phyloP scores from a whole-genome alignment of 2,113 vertebrate genomes.

The Thamnophis sirtalis region DNA sequence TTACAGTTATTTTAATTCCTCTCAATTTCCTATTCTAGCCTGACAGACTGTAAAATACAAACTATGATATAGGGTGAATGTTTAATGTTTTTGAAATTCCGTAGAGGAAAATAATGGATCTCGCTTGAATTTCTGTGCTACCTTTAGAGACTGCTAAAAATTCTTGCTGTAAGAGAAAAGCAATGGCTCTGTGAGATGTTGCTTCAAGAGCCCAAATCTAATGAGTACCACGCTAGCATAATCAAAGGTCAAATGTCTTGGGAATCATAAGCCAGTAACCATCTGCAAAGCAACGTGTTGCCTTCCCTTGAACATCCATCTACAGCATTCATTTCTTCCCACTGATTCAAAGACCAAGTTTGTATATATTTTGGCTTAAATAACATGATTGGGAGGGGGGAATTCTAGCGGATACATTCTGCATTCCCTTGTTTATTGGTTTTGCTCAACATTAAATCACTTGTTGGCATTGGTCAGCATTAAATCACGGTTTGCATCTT shows the following conservation, averaged over 20 bases:
- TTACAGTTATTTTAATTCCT: background rate
- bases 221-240: background rate
- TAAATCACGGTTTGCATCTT: background rate
- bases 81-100: background rate
- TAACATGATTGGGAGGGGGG: background rate
- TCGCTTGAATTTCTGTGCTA: background rate
- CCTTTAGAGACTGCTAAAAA: background rate
- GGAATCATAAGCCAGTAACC: background rate
- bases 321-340: background rate
- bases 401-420: background rate
- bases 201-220: background rate
- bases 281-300: background rate
- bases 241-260: background rate
- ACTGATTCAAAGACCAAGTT: background rate
- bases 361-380: background rate
- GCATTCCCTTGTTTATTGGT: background rate
- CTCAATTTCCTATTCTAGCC: background rate
- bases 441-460: background rate
- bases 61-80: background rate
- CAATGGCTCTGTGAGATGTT: background rate
- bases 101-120: background rate
- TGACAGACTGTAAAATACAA: background rate
- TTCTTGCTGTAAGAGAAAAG: background rate
- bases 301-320: background rate
- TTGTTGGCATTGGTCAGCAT: background rate